phyloP scores from a whole-genome alignment of 2,888 invertebrate species.

The Amiota mariae region DNA sequence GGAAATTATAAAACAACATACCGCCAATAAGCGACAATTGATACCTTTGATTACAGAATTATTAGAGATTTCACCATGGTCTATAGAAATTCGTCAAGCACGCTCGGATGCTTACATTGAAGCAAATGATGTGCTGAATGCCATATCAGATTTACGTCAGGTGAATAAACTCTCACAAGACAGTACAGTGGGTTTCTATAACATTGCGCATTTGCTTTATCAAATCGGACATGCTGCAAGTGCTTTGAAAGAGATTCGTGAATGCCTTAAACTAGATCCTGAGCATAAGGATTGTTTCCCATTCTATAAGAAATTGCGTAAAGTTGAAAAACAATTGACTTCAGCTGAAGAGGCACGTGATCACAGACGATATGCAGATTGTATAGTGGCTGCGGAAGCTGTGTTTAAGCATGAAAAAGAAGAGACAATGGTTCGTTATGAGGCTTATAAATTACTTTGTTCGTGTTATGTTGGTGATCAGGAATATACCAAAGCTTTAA shows the following conservation, averaged over 20 bases:
- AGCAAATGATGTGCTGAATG: slow-evolving; percentile 85
- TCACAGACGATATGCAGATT: slow-evolving; percentile 79
- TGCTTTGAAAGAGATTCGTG: slow-evolving; percentile 92
- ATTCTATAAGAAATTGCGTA: slow-evolving; percentile 96
- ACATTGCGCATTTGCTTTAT: slow-evolving; percentile 88
- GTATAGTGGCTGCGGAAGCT: slow-evolving; percentile 80
- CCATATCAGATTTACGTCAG: slow-evolving; percentile 91
- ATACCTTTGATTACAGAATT: slow-evolving; percentile 79
- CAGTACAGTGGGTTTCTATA: slow-evolving; percentile 84
- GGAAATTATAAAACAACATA: slow-evolving; percentile 78
- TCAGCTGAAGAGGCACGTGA: slow-evolving; percentile 79
- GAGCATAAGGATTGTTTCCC: slow-evolving; percentile 97
- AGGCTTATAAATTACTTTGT: slow-evolving; percentile 86
- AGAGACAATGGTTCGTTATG: slow-evolving; percentile 81
- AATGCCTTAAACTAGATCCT: slow-evolving; percentile 96
- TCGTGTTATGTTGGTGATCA: slow-evolving; percentile 83
- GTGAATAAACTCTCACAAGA: slow-evolving; percentile 93
- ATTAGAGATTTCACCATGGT: slow-evolving; percentile 93
- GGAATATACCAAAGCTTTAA: slow-evolving; percentile 82
- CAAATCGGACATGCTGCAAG: slow-evolving; percentile 93
- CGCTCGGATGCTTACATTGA: slow-evolving; percentile 89
- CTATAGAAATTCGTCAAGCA: slow-evolving; percentile 85
- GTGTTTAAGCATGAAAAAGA: slow-evolving; percentile 82
- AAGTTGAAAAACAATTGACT: slow-evolving; percentile 86
- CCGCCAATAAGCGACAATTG: slow-evolving; percentile 77